Percentiles rank a stretch among this genome's conserved stretches.
These are phyloP conservation scores for Enteromius viviparus DNA, from an alignment of 2,797 vertebrate species.

Conservation along the genomic window DNA sequence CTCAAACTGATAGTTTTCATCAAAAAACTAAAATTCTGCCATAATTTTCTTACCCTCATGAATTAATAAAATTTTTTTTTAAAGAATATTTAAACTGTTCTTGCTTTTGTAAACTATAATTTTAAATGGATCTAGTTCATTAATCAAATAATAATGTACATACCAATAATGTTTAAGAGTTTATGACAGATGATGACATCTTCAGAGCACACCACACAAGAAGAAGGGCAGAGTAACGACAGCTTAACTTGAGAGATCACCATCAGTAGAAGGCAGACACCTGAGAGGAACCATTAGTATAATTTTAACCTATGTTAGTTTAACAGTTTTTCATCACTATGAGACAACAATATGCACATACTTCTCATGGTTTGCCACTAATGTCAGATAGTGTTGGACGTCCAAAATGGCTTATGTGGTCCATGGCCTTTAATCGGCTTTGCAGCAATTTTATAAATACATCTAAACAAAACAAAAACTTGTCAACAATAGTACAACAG, in stretches of 20 bases:
- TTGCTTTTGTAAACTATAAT: background rate
- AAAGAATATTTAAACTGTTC: background rate
- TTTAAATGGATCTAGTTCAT: background rate
- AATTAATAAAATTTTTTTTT: background rate
- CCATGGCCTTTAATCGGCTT: constrained; percentile 17
- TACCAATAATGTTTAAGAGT: constrained; percentile 72
- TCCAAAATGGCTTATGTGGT: constrained; percentile 17
- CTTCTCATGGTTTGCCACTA: constrained; percentile 75
- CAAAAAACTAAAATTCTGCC: background rate
- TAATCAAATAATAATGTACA: constrained; percentile 32
- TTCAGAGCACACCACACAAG: constrained; percentile 73
- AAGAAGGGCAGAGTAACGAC: constrained; percentile 69
- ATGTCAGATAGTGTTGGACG: constrained; percentile 54
- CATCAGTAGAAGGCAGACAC: constrained; percentile 68
- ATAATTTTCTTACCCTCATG: background rate
- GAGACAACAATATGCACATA: constrained; percentile 56
- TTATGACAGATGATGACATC: constrained; percentile 78
- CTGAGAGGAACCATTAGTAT: constrained; percentile 64
- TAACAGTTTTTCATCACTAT: background rate
- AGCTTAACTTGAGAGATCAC: constrained; percentile 63
- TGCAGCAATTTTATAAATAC: background rate
- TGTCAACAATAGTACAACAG: background rate
- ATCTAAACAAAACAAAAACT: background rate
- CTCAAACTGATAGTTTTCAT: background rate
- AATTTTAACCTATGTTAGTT: background rate